Evolutionary conservation across 2,888 invertebrate species (phyloP), one percentile per base, ranked within the genome.

Genomic region (Hypselothyrea guttata): DNA sequence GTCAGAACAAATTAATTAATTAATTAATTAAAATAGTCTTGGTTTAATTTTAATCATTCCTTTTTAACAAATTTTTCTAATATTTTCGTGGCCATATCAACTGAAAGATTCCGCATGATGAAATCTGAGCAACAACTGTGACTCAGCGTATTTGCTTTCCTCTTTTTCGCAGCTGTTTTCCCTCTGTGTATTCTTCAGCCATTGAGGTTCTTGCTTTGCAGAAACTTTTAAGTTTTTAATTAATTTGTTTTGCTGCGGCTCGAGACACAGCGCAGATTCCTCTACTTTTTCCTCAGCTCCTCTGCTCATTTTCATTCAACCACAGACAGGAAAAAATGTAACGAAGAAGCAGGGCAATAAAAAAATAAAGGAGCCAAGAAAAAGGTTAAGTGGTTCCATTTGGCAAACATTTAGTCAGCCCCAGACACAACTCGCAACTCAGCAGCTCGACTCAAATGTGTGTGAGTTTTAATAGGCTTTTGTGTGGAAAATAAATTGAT

Each of bases 401-500:
- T 84, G 78, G 82, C 82, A 78, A 78, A 71, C 78, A 78, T 78
- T 78, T 78, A 84, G 82, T 65, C 68, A 63, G 74, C 58, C 55
- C 52, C 52, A 48, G 7, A 27, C 22, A 4, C 22, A 22, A 5
- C n/a, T n/a, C n/a, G n/a, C n/a, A n/a, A 22, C 3, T 22, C 22
- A 22, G 22, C 78, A 60, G 74, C 71, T 74, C 74, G 62, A 53
- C 62, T 60, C 60, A 56, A 56, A 52, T 47, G 71, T 61, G 83
- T 79, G 69, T 42, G 78, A 72, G 66, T 75, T 82, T 85, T 75
- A 81, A 81, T 81, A 83, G 84, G 85, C 76, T 85, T 83, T 85
- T 81, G 81, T 78, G 81, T 81, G 76, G 74, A 79, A 81, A 85
- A 81, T 85, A 81, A 84, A 85, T 84, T 79, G 86, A 84, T 83